These are phyloP conservation scores for Poecilia velifera DNA, from an alignment of 2,797 vertebrate species.

Conservation along the genomic window DNA sequence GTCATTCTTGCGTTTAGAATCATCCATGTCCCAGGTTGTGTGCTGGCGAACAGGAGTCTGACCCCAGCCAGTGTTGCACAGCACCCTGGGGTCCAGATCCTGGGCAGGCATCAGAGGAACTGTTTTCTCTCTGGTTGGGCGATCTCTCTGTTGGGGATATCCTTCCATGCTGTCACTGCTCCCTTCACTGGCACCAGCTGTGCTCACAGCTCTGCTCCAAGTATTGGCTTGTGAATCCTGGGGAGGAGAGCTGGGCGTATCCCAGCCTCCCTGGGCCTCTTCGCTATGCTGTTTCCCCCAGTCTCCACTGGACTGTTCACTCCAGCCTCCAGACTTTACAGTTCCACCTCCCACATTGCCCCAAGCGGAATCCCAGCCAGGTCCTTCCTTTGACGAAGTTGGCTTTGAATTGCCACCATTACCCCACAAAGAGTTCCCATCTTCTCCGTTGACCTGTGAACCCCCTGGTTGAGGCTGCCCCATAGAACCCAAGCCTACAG, in stretches of 20 bases:
- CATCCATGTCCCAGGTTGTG: conserved; percentile 93
- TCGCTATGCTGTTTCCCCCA: conserved; percentile 85
- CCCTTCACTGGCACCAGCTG: conserved; percentile 88
- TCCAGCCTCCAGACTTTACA: conserved; percentile 88
- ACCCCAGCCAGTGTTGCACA: conserved; percentile 98
- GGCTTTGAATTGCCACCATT: conserved; percentile 88
- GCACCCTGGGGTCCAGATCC: conserved; percentile 95
- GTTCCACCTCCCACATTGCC: conserved; percentile 80
- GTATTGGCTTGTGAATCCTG: conserved; percentile 83
- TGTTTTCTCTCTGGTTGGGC: conserved; percentile 85
- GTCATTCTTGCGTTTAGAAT: conserved; percentile 89
- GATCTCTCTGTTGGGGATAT: conserved; percentile 75
- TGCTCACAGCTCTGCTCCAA: conserved; percentile 86
- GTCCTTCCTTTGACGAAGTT: conserved; percentile 88
- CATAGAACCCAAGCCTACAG: conserved; percentile 83
- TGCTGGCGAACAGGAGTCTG: conserved; percentile 98
- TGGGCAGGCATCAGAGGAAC: conserved; percentile 87
- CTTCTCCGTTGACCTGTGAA: conserved; percentile 90
- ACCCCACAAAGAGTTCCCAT: conserved; percentile 88
- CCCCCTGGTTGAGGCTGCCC: conserved; percentile 89
- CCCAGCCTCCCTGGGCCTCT: conserved; percentile 81
- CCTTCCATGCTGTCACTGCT: conserved; percentile 86
- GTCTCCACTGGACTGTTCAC: conserved; percentile 85
- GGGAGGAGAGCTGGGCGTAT: conserved; percentile 75
- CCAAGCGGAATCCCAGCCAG: conserved; percentile 89